A percentile compares a stretch with the other conserved stretches of the same genome.
Conservation (phyloP, 2,797 vertebrate species). For the Rhinatrema bivittatum region DNA sequence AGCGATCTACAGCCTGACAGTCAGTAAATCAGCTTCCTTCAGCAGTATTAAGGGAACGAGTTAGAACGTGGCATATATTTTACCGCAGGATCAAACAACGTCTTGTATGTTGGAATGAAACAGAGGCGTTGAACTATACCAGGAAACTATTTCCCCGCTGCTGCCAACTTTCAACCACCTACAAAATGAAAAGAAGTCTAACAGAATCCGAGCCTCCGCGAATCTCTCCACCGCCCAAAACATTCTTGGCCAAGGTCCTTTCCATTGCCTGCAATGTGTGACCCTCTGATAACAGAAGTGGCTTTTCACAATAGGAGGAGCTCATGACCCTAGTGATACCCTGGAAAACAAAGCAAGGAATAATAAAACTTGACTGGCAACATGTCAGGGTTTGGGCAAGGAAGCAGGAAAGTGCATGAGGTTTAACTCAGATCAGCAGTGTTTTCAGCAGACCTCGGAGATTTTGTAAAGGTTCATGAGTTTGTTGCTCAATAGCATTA, state of each 20-base stretch:
- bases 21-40: neutral
- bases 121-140: conserved; percentile 3
- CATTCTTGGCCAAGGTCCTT: conserved; percentile 38
- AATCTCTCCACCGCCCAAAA: conserved; percentile 37
- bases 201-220: conserved; percentile 22
- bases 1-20: too few relatives aligned
- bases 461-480: too few relatives aligned
- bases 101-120: conserved; percentile 14
- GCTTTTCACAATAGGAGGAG: too few relatives aligned
- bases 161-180: conserved; percentile 25
- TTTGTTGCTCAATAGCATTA: too few relatives aligned
- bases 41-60: neutral
- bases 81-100: conserved; percentile 1
- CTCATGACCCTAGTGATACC: too few relatives aligned
- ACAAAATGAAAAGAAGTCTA: conserved; percentile 26
- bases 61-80: neutral
- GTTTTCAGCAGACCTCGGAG: too few relatives aligned
- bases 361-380: too few relatives aligned
- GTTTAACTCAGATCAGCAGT: too few relatives aligned
- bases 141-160: conserved; percentile 11
- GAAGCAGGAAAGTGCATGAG: too few relatives aligned
- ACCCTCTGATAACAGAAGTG: conserved; percentile 36
- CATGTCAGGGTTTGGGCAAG: too few relatives aligned
- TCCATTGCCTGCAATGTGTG: conserved; percentile 30
- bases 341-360: too few relatives aligned